Evolutionary conservation across 2,113 vertebrate genomes (phyloP).

Genomic region (Notiomystis cincta): DNA sequence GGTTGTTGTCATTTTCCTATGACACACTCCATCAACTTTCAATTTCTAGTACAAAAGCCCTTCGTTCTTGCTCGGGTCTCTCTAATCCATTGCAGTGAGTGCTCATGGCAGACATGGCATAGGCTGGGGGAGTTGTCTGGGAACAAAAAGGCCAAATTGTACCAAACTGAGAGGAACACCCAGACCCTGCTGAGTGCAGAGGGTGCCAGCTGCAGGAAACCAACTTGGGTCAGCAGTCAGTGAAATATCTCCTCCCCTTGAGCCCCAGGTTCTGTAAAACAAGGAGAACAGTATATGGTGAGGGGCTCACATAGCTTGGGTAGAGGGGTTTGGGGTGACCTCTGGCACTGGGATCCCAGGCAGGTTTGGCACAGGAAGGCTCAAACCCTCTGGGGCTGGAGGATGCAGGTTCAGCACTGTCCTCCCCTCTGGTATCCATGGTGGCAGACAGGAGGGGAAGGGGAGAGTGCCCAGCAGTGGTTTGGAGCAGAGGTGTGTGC

Average conservation of each 20-base stretch:
- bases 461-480: neutral
- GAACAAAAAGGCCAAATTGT: neutral
- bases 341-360: rapidly evolving
- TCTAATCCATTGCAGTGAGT: neutral
- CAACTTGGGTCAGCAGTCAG: neutral
- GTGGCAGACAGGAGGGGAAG: neutral
- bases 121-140: neutral
- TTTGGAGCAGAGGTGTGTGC: neutral
- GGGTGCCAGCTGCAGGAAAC: neutral
- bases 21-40: constrained; percentile 68
- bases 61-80: neutral
- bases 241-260: neutral
- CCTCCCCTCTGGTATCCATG: rapidly evolving
- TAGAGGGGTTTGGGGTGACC: neutral
- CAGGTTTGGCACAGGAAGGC: neutral
- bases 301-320: neutral
- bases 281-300: neutral
- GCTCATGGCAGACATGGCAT: neutral
- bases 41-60: constrained; percentile 53
- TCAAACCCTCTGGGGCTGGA: neutral
- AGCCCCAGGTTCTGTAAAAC: neutral
- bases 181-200: neutral
- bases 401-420: rapidly evolving
- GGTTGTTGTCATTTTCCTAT: constrained; percentile 59
- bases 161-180: neutral